Evolutionary conservation across 2,888 invertebrate species (phyloP), one percentile per base, ranked within the genome.

Genomic region (Boloria selene): DNA sequence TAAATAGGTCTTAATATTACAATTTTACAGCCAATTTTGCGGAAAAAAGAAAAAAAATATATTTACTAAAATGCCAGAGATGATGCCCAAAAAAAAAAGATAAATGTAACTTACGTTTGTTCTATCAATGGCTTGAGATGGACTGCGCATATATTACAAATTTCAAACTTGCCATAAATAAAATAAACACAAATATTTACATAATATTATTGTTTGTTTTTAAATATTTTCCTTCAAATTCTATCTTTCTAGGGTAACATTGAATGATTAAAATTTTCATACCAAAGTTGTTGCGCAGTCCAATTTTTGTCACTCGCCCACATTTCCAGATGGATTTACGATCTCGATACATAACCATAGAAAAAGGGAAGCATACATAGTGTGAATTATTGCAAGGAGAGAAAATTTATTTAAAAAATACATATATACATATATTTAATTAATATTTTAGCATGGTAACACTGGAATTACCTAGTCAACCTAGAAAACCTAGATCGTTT

Each of bases 351-450:
- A 17, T 54, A 16, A 49, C 51, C 55, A 26, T 51, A 60, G 38
- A 31, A 56, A 61, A 55, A 56, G 51, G 47, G 65, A 66, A 56
- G 56, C 61, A 56, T 62, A 62, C 62, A 66, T 62, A 66, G 56
- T 58, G 55, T 17, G 55, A 55, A 63, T 47, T 50, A 56, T 66
- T 62, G 56, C 47, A 56, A 53, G 52, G 42, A 54, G 38, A 55
- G 42, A 58, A 54, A 55, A 64, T 38, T n/a, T 31, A 54, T 22
- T 49, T 49, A 38, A 54, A n/a, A 45, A 54, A 38, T n/a, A 14
- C 22, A 54, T 56, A 18, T 60, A 60, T 38, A 26, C 6, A 16
- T 45, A 14, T 47, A 55, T 55, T 38, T 17, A 42, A 31, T 47
- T 38, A 31, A 4, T 31, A 31, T 54, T 49, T 47, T n/a, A 64